These are phyloP conservation scores for Grammomys surdaster DNA, from an alignment of 2,113 vertebrate species.

Conservation along the genomic window DNA sequence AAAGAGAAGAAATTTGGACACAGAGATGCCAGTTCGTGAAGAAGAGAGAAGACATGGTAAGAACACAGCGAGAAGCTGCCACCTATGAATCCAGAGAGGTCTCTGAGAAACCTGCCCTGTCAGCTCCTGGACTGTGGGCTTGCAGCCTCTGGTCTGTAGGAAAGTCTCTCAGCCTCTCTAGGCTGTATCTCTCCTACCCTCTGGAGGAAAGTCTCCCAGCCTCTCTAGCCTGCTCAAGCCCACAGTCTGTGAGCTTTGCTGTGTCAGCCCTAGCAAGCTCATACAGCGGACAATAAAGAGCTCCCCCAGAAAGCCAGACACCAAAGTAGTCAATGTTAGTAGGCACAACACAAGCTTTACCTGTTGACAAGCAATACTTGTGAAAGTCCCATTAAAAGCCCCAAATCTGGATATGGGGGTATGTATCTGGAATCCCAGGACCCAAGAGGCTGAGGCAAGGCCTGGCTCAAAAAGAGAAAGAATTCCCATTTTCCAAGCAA, in stretches of 20 bases:
- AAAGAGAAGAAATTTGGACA: background rate
- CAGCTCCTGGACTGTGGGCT: background rate
- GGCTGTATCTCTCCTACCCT: background rate
- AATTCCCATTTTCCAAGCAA: background rate
- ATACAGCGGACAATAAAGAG: background rate
- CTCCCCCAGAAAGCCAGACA: background rate
- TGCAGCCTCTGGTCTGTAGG: background rate
- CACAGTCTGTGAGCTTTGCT: background rate
- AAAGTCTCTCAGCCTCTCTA: background rate
- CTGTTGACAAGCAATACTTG: too few species aligned
- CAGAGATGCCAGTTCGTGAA: rapidly evolving
- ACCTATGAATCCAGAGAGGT: background rate
- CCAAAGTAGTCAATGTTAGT: too few species aligned
- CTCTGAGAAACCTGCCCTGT: background rate
- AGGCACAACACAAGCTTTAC: background rate
- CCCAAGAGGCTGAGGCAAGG: background rate
- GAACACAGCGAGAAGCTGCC: background rate
- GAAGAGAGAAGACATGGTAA: background rate
- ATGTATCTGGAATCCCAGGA: background rate
- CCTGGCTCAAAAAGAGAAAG: background rate
- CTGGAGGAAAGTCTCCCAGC: background rate
- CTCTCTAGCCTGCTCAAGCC: too few species aligned
- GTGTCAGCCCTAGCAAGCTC: background rate
- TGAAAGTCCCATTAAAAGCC: background rate
- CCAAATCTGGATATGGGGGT: background rate